phyloP scores from a whole-genome alignment of 1,140 invertebrate species.

The Heliconius nattereri region DNA sequence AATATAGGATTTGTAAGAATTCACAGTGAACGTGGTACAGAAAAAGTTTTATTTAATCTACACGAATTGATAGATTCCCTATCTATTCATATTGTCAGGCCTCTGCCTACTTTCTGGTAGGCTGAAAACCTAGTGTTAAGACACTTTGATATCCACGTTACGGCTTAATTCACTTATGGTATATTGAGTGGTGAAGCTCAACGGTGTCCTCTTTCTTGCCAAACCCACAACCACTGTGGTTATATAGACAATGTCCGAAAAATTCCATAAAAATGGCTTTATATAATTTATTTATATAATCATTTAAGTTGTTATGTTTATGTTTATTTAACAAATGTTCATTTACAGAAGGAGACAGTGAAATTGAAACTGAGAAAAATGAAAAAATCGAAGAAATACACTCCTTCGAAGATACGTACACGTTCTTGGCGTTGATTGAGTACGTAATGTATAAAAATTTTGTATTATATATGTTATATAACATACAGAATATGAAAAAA shows the following conservation, averaged over 20 bases:
- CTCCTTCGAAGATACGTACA: constrained; percentile 39
- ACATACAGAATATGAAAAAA: too few relatives aligned
- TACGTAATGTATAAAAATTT: constrained; percentile 33
- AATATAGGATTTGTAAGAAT: constrained; percentile 24
- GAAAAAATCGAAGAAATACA: constrained; percentile 3
- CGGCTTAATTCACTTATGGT: too few relatives aligned
- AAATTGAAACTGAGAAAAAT: constrained; percentile 18
- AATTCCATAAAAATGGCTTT: too few relatives aligned
- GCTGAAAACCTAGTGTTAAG: too few relatives aligned
- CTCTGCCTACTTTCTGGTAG: too few relatives aligned
- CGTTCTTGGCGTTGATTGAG: constrained; percentile 56
- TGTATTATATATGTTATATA: too few relatives aligned
- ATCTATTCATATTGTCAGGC: too few relatives aligned
- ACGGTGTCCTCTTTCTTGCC: neutral
- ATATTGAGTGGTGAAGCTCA: neutral
- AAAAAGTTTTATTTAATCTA: constrained; percentile 1
- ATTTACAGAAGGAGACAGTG: constrained; percentile 2
- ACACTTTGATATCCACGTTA: too few relatives aligned
- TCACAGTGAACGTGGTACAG: neutral
- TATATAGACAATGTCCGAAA: too few relatives aligned
- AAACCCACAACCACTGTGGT: neutral
- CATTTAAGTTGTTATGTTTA: too few relatives aligned
- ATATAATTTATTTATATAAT: too few relatives aligned
- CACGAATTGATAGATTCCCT: neutral
- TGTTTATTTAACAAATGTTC: neutral